Base-by-base conservation (phyloP, 2,113 vertebrate species). In the Ariopsis seemanni region DNA sequence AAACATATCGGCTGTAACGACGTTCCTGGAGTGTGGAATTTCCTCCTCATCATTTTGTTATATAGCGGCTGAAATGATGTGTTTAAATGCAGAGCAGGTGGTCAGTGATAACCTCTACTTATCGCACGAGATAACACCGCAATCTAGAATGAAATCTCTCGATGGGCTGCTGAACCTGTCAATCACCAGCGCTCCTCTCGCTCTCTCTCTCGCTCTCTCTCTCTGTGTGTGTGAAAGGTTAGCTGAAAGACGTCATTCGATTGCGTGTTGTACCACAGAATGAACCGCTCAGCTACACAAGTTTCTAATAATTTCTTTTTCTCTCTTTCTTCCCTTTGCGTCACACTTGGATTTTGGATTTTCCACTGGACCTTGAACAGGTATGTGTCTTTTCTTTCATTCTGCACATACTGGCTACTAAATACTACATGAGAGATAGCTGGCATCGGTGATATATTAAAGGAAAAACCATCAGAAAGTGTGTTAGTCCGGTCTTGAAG, bases 121-220 rank as follows among this genome's bases (percentile, higher is more conserved):
- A 93, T 94, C 92, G 89, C 93, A 93, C 91, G 91, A 93, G 94
- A 94, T 90, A 93, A 92, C 92, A 92, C 93, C 86, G 91, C 92
- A 95, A 95, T 95, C 94, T 93, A 89, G 94, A 95, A 95, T 94
- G 92, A 95, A 94, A 95, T 95, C 94, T 95, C 89, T 82, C 11
- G 75, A 90, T 86, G 87, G 90, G 88, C 90, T 79, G 87, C 91
- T 90, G 93, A 83, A 92, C 89, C 91, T 92, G 91, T 91, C 94
- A 94, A 93, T 94, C 93, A 92, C 84, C 86, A 84, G 27, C 88
- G 1, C 58, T n/a, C n/a, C 12, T 58, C 60, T 5, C 53, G 34
- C 83, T 50, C 25, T 60, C 84, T 62, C 22, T 77, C 84, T 50
- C 84, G 25, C 25, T 72, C 20, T 83, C 62, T 20, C 42, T 62